These are phyloP conservation scores for Leptinotarsa rubiginosa DNA, from an alignment of 2,888 invertebrate genomes.

Conservation along the genomic window DNA sequence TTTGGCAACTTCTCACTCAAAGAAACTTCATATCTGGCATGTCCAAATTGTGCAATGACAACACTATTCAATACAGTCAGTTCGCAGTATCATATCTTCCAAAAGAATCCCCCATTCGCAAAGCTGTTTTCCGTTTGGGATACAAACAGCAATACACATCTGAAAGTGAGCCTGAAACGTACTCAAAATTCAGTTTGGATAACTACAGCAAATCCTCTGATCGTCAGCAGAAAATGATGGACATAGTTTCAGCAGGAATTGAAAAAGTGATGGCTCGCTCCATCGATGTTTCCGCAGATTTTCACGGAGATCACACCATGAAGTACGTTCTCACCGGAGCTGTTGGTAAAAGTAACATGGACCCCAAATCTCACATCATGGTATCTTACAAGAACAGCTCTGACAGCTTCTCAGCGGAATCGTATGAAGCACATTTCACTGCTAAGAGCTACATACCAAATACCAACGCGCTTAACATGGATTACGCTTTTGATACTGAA, in stretches of 20 bases:
- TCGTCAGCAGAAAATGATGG: conserved; percentile 67
- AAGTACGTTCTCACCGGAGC: conserved; percentile 70
- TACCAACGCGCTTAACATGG: conserved; percentile 69
- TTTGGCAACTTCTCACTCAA: conserved; percentile 56
- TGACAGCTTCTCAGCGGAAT: conserved; percentile 57
- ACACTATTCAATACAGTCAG: conserved; percentile 68
- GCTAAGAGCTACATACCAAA: conserved; percentile 67
- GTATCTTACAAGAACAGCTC: conserved; percentile 66
- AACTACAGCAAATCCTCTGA: conserved; percentile 65
- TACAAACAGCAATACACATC: conserved; percentile 49
- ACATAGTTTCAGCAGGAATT: conserved; percentile 71
- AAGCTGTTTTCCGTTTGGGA: conserved; percentile 46
- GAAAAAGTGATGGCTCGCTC: conserved; percentile 67
- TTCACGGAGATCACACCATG: conserved; percentile 69
- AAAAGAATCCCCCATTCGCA: conserved; percentile 45
- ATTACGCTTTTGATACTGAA: conserved; percentile 70
- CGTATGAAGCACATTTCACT: conserved; percentile 68
- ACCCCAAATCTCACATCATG: conserved; percentile 70
- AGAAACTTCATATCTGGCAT: conserved; percentile 54
- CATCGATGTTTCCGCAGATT: conserved; percentile 70
- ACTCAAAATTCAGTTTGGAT: conserved; percentile 13
- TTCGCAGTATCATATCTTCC: conserved; percentile 66
- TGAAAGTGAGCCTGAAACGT: conserved; percentile 30
- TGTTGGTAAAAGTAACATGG: conserved; percentile 69
- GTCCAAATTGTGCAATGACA: conserved; percentile 60